Evolutionary conservation across 2,888 invertebrate genomes (phyloP).

Genomic region (Gandaritis pyraliata): DNA sequence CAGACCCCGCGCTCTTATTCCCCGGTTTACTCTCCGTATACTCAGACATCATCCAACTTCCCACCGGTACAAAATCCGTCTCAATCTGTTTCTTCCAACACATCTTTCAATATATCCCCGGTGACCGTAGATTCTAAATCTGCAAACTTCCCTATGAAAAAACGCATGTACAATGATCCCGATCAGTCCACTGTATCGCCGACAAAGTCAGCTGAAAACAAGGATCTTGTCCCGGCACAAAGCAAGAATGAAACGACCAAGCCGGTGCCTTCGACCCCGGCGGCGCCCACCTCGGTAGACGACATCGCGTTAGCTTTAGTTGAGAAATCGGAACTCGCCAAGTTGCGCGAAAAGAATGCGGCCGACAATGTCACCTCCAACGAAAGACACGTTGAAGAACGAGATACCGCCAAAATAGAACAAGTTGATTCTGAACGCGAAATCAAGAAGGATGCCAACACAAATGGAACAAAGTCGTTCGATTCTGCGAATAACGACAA

Average conservation of each 20-base stretch:
- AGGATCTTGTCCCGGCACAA: constrained; percentile 49
- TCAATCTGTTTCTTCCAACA: constrained; percentile 52
- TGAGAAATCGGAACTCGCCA: constrained; percentile 73
- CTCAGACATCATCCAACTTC: constrained; percentile 67
- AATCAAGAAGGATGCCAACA: constrained; percentile 55
- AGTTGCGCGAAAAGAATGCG: constrained; percentile 63
- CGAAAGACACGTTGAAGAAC: constrained; percentile 49
- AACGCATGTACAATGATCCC: constrained; percentile 85
- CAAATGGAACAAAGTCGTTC: constrained; percentile 57
- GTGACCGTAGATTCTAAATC: constrained; percentile 63
- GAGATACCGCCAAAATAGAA: constrained; percentile 52
- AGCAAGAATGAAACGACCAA: constrained; percentile 65
- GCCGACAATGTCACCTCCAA: constrained; percentile 47
- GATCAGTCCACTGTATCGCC: constrained; percentile 58
- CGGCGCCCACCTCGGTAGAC: constrained; percentile 63
- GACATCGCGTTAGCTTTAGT: constrained; percentile 72
- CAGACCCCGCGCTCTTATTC: constrained; percentile 74
- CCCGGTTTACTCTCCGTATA: constrained; percentile 68
- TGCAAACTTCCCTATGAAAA: constrained; percentile 86
- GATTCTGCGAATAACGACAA: constrained; percentile 65
- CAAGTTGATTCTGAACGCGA: constrained; percentile 53
- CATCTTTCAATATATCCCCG: constrained; percentile 54
- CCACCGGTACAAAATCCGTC: constrained; percentile 64
- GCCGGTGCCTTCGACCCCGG: constrained; percentile 52
- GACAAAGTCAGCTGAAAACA: constrained; percentile 57